Evolutionary conservation across 1,140 invertebrate species (phyloP), one percentile per base, ranked within the genome.

Genomic region (Apis dorsata): DNA sequence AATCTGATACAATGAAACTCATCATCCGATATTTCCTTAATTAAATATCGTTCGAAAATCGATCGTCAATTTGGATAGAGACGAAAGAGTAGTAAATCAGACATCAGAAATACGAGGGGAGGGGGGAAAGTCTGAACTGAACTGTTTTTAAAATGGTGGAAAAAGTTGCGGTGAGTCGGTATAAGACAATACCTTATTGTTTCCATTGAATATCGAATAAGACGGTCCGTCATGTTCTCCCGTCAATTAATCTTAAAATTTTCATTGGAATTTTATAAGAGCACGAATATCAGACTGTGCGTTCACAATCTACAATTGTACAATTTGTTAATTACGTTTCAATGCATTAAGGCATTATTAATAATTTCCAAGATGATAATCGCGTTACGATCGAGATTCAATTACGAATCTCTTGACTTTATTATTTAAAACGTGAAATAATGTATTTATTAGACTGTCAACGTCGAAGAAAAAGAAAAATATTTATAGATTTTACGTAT

Each of bases 171-270:
- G 13, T 17, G 9, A 34, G 12, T 24, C n/a, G 13, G n/a, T 28
- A 17, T 15, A 63, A 63, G 11, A 19, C 44, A 44, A 44, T 12
- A 13, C 4, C 9, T 66, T 66, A 55, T 10, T 49, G 34, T 34
- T 80, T 53, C 19, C 44, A 63, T 59, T 17, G 49, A 53, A 55
- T 53, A 44, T 24, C 44, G 65, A 80, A 63, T 80, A 17, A 19
- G 60, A 63, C 69, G 44, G 49, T 49, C 65, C 49, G 55, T 80
- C 78, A 73, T 63, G 49, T 80, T 17, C 59, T 51, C 53, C 24
- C 44, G 69, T 73, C 70, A 73, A 80, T 65, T 80, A 80, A 73
- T 80, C 59, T 44, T 44, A 49, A 60, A 51, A 55, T 55, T 55
- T 79, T 69, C 34, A 28, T 60, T 70, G 59, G 55, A 60, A 70